These are phyloP conservation scores for Nicator chloris DNA, from an alignment of 2,113 vertebrate species.

Conservation along the genomic window DNA sequence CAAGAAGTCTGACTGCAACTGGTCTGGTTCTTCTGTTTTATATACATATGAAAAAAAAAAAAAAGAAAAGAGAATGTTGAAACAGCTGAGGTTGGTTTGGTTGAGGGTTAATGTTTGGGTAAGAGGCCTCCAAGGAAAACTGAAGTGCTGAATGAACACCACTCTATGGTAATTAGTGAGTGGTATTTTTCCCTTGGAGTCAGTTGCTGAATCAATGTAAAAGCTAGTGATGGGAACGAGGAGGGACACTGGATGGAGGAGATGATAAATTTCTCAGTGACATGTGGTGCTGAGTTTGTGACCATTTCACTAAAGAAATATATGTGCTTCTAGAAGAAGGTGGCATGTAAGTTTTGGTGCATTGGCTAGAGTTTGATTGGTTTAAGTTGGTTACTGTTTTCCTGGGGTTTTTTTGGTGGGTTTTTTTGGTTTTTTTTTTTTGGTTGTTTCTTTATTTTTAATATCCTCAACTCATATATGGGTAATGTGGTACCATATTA, in stretches of 20 bases:
- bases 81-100: constrained; percentile 63
- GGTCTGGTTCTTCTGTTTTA: constrained; percentile 10
- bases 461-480: background rate
- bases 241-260: background rate
- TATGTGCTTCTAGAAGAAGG: background rate
- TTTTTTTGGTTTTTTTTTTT: no score
- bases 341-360: background rate
- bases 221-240: background rate
- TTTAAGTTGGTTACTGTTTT: background rate
- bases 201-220: constrained; percentile 25
- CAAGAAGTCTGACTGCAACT: constrained; percentile 32
- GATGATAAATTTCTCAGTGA: background rate
- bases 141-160: constrained; percentile 61
- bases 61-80: constrained; percentile 34
- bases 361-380: background rate
- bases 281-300: background rate
- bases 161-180: constrained; percentile 53
- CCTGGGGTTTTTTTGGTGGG: no score
- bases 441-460: background rate
- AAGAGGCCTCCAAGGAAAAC: constrained; percentile 63
- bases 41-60: background rate
- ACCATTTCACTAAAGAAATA: background rate
- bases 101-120: constrained; percentile 58
- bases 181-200: constrained; percentile 40
- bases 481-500: background rate